Evolutionary conservation across 2,888 invertebrate genomes (phyloP).

Genomic region (Drosophila birchii): DNA sequence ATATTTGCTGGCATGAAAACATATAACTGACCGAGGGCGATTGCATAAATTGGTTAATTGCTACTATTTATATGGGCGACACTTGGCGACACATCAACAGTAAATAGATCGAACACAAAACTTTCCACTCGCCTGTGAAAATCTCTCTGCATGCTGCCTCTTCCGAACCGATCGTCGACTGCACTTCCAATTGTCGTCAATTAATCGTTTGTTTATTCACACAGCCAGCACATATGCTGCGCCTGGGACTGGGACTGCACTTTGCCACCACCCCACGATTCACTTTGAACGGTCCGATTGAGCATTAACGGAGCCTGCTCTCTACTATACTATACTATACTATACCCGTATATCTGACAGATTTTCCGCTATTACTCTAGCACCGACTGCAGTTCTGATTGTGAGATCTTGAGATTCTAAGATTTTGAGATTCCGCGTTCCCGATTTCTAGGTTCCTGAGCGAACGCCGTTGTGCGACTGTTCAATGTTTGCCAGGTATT

Average conservation of each 20-base stretch:
- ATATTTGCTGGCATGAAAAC: slow-evolving; percentile 22
- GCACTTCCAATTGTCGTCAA: slow-evolving; percentile 74
- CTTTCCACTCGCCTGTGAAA: slow-evolving; percentile 70
- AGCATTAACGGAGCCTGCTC: slow-evolving; percentile 1
- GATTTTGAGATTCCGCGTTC: slow-evolving; percentile 8
- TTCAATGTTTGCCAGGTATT: slow-evolving; percentile 60
- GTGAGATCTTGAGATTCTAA: slow-evolving; percentile 5
- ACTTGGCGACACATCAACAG: slow-evolving; percentile 55
- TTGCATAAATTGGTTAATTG: slow-evolving; percentile 79
- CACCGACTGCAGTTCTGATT: slow-evolving; percentile 6
- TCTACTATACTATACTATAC: background rate
- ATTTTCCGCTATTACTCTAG: slow-evolving; percentile 10
- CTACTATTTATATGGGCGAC: slow-evolving; percentile 72
- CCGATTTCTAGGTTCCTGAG: slow-evolving; percentile 47
- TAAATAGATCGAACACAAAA: slow-evolving; percentile 63
- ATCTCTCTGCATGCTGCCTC: slow-evolving; percentile 51
- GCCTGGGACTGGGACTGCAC: slow-evolving; percentile 27
- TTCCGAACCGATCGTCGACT: slow-evolving; percentile 28
- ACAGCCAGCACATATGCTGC: slow-evolving; percentile 13
- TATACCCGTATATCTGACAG: background rate
- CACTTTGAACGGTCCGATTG: slow-evolving; percentile 49
- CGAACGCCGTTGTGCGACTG: slow-evolving; percentile 65
- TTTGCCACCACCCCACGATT: slow-evolving; percentile 42
- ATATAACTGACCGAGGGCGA: slow-evolving; percentile 34
- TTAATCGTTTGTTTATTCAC: slow-evolving; percentile 59